Conservation (phyloP, 1,140 invertebrate genomes). For the Cydia amplana region DNA sequence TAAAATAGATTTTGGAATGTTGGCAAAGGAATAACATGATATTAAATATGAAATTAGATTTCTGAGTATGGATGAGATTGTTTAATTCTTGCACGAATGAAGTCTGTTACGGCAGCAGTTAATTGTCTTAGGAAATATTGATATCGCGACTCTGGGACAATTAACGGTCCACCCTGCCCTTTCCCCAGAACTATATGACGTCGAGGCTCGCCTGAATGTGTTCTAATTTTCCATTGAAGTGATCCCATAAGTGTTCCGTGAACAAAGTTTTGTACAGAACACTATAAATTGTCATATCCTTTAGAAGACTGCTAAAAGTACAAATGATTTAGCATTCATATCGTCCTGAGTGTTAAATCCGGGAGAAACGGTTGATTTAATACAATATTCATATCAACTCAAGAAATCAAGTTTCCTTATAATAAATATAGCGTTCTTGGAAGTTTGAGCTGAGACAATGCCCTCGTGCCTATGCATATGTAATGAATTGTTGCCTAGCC, state of each 20-base stretch:
- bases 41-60: neutral
- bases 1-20: slow-evolving; percentile 5
- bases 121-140: too few species aligned
- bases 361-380: neutral
- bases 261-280: too few species aligned
- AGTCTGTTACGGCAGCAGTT: too few species aligned
- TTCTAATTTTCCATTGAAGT: too few species aligned
- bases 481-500: neutral
- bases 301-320: too few species aligned
- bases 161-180: too few species aligned
- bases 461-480: slow-evolving; percentile 8
- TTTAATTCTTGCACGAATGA: neutral
- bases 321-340: neutral
- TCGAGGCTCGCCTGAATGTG: too few species aligned
- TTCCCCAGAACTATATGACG: too few species aligned
- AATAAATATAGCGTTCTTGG: neutral
- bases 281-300: too few species aligned
- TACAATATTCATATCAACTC: neutral
- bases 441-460: neutral
- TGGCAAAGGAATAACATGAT: neutral
- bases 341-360: neutral
- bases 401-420: slow-evolving; percentile 15
- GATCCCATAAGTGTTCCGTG: too few species aligned
- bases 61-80: neutral
- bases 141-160: too few species aligned